Percentiles rank a stretch among this genome's conserved stretches.
These are phyloP conservation scores for Bombylius major DNA, from an alignment of 2,888 invertebrate species.

Conservation along the genomic window DNA sequence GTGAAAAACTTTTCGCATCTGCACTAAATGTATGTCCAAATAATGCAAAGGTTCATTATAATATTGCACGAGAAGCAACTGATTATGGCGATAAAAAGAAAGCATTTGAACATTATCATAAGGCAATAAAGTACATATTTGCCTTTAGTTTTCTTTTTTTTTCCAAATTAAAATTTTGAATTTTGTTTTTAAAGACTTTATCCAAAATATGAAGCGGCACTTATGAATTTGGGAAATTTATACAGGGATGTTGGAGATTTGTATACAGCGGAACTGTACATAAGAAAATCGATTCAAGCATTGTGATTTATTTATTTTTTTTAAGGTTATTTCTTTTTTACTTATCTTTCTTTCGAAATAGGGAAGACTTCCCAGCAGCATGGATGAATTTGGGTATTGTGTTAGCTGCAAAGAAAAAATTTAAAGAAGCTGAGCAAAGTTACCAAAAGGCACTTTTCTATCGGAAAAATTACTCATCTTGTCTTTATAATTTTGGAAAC, in stretches of 20 bases:
- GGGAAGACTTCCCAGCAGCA: conserved; percentile 81
- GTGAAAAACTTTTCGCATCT: conserved; percentile 63
- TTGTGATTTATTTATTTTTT: conserved; percentile 13
- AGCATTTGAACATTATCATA: conserved; percentile 66
- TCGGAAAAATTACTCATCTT: conserved; percentile 76
- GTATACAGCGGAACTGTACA: conserved; percentile 75
- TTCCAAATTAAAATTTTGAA: not conserved
- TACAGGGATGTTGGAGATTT: conserved; percentile 84
- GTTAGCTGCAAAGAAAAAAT: conserved; percentile 57
- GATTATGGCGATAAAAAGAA: conserved; percentile 53
- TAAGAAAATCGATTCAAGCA: conserved; percentile 56
- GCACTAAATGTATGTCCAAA: conserved; percentile 80
- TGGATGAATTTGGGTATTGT: conserved; percentile 99
- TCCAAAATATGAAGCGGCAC: conserved; percentile 86
- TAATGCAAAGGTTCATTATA: conserved; percentile 89
- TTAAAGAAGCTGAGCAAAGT: conserved; percentile 59
- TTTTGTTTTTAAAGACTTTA: conserved; percentile 53
- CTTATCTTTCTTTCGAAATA: conserved; percentile 25
- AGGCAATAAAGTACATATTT: conserved; percentile 52
- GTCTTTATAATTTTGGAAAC: conserved; percentile 90
- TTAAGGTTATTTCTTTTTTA: not conserved
- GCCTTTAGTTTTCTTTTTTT: not conserved
- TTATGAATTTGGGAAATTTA: conserved; percentile 88
- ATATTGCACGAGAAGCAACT: conserved; percentile 78
- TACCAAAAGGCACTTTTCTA: conserved; percentile 68